Evolutionary conservation across 2,888 invertebrate species (phyloP).

Genomic region (Sepioteuthis lessoniana): DNA sequence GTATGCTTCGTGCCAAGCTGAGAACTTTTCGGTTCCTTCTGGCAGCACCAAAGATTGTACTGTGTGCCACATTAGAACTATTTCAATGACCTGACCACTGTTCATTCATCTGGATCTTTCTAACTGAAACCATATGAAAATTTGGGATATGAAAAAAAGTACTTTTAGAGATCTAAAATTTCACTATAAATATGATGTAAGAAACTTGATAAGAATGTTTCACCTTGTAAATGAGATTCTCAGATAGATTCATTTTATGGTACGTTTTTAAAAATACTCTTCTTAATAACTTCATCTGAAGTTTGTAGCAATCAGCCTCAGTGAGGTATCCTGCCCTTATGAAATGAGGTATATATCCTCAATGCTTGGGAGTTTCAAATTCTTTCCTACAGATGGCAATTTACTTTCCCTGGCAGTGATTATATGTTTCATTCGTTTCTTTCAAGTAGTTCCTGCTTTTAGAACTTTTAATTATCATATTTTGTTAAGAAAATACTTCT

Average conservation of each 20-base stretch:
- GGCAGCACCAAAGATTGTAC: no score
- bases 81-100: no score
- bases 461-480: neutral
- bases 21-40: no score
- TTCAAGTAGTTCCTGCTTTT: neutral
- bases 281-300: neutral
- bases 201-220: neutral
- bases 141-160: no score
- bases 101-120: no score
- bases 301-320: neutral
- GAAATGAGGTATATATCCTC: neutral
- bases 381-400: neutral
- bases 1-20: no score
- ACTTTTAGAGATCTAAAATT: no score
- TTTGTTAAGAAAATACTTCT: neutral
- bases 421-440: neutral
- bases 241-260: neutral
- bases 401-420: neutral
- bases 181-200: neutral
- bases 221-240: neutral
- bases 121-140: no score
- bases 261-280: neutral
- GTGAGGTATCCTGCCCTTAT: neutral
- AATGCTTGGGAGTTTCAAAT: neutral
- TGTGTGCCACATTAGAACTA: no score